These are phyloP conservation scores for Emydoidea blandingii DNA, from an alignment of 2,797 vertebrate genomes.

Conservation along the genomic window DNA sequence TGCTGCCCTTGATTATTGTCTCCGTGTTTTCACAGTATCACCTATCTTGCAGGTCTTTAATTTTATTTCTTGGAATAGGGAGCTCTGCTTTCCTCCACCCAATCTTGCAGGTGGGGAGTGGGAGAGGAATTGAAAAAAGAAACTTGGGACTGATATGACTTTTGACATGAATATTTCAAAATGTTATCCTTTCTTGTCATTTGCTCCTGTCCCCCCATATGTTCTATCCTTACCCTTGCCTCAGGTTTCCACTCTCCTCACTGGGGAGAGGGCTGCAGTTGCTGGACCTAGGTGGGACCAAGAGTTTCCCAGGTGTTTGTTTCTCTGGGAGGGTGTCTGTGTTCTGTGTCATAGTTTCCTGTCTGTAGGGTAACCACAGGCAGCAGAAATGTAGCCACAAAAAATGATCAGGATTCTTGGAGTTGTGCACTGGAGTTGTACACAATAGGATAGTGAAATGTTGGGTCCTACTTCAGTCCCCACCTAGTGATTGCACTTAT, in stretches of 20 bases:
- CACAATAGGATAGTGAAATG: not conserved
- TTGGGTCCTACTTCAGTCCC: not conserved
- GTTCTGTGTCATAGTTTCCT: not conserved
- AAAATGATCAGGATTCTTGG: not conserved
- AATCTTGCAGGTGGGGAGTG: not conserved
- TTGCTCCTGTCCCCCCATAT: not conserved
- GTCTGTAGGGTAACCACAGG: not conserved
- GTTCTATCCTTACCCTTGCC: not conserved
- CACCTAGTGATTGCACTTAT: not conserved
- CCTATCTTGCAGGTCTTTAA: not conserved
- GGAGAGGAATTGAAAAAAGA: not conserved
- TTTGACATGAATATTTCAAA: not conserved
- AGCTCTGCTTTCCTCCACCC: not conserved
- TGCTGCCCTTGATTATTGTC: not conserved
- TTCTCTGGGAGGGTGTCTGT: not conserved
- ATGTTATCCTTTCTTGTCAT: not conserved
- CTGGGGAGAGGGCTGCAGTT: not conserved
- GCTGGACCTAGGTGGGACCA: not conserved
- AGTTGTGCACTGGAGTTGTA: not conserved
- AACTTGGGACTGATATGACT: not conserved
- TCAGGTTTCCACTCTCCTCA: not conserved
- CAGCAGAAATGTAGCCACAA: not conserved
- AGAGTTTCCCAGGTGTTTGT: not conserved
- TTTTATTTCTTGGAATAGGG: not conserved
- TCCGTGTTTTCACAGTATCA: not conserved